phyloP scores from a whole-genome alignment of 2,888 invertebrate genomes.

The Cerastis leucographa region DNA sequence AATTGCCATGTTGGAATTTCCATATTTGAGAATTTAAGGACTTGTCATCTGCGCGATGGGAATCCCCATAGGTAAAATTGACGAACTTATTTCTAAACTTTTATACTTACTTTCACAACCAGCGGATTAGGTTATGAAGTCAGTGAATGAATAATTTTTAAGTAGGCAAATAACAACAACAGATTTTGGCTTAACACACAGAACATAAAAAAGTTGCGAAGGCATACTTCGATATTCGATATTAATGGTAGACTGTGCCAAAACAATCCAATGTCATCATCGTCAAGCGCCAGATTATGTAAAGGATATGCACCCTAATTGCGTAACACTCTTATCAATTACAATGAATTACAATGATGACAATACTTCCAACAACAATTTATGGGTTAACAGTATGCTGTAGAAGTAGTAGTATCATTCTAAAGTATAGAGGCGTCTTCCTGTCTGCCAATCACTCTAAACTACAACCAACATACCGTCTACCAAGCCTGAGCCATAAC shows the following conservation, averaged over 20 bases:
- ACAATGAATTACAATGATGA: too few relatives aligned
- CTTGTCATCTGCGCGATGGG: neutral
- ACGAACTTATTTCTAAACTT: neutral
- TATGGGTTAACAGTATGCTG: neutral
- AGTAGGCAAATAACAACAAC: neutral
- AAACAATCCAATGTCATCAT: constrained; percentile 18
- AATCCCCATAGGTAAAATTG: neutral
- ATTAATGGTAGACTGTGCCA: constrained; percentile 20
- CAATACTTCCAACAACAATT: constrained; percentile 2
- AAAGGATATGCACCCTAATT: neutral
- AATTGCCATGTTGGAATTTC: neutral
- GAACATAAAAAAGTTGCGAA: neutral
- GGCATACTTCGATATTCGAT: too few relatives aligned
- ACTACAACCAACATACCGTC: neutral
- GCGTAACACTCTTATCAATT: too few relatives aligned
- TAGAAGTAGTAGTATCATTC: neutral
- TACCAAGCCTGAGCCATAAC: neutral
- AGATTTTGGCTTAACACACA: neutral
- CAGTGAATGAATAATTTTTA: neutral
- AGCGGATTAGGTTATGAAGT: neutral
- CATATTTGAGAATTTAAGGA: neutral
- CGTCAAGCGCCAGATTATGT: constrained; percentile 18
- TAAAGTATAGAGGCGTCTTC: neutral
- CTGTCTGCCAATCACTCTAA: neutral
- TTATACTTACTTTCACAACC: too few relatives aligned